These are phyloP conservation scores for Myotis brandtii DNA, from an alignment of 2,113 vertebrate species.

Conservation along the genomic window DNA sequence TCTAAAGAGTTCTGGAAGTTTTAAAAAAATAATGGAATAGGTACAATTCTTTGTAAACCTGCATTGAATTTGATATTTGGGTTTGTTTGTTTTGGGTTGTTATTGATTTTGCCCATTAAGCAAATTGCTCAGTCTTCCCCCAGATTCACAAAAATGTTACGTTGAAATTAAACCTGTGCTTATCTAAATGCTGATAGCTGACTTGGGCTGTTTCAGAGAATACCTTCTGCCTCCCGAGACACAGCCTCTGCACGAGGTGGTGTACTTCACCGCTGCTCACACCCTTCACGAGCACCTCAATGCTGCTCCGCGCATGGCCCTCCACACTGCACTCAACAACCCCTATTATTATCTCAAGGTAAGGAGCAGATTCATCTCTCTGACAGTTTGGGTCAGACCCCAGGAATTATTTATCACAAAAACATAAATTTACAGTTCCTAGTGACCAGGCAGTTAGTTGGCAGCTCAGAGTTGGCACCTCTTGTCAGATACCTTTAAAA, in stretches of 20 bases:
- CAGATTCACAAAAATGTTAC: background rate
- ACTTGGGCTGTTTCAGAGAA: slow-evolving; percentile 86
- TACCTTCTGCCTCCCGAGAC: slow-evolving; percentile 90
- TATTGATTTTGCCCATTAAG: slow-evolving; percentile 46
- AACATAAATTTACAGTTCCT: background rate
- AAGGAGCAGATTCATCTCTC: slow-evolving; percentile 41
- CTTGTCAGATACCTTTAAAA: background rate
- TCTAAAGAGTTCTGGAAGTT: background rate
- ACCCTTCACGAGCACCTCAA: slow-evolving; percentile 92
- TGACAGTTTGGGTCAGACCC: background rate
- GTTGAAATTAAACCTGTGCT: background rate
- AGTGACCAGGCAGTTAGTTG: background rate
- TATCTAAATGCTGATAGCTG: background rate
- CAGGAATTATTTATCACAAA: background rate
- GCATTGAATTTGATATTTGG: background rate
- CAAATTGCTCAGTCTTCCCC: slow-evolving; percentile 12
- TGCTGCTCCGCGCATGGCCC: slow-evolving; percentile 93
- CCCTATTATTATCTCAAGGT: slow-evolving; percentile 96
- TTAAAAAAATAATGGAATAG: background rate
- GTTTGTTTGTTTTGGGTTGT: slow-evolving; percentile 6
- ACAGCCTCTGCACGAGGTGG: slow-evolving; percentile 91
- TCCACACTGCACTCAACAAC: slow-evolving; percentile 94
- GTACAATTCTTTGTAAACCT: background rate
- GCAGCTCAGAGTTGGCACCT: background rate
- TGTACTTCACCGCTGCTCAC: slow-evolving; percentile 92